Percentiles rank a stretch among this genome's conserved stretches.
phyloP scores from a whole-genome alignment of 2,888 invertebrate genomes.

The Labia minor region DNA sequence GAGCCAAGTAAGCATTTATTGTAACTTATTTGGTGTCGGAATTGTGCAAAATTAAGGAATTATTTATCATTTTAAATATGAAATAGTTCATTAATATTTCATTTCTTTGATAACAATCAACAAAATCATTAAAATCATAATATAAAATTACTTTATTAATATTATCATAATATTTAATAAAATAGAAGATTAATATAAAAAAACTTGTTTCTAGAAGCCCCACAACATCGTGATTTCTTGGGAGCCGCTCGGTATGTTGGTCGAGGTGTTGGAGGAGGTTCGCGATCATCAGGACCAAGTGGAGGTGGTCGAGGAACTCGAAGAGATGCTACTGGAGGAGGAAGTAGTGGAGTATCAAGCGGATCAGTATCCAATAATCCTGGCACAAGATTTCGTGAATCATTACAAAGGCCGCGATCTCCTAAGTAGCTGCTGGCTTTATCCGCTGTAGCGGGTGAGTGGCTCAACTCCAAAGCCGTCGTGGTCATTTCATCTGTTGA shows the following conservation, averaged over 20 bases:
- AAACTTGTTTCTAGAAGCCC: neutral
- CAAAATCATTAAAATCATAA: too few relatives aligned
- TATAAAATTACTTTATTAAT: too few relatives aligned
- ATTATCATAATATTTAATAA: too few relatives aligned
- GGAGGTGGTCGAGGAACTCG: neutral
- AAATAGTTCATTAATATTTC: too few relatives aligned
- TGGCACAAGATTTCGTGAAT: constrained; percentile 13
- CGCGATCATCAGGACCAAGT: neutral
- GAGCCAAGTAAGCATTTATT: too few relatives aligned
- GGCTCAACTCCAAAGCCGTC: neutral
- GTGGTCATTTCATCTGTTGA: neutral
- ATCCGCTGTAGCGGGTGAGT: neutral
- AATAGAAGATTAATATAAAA: too few relatives aligned
- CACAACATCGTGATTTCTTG: constrained; percentile 4
- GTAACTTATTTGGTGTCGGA: too few relatives aligned
- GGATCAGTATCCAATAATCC: neutral
- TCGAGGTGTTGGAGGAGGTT: neutral
- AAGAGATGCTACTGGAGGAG: neutral
- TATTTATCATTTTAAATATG: too few relatives aligned
- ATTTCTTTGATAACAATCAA: too few relatives aligned
- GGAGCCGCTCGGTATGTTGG: neutral
- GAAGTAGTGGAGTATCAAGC: neutral
- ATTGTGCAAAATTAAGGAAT: too few relatives aligned
- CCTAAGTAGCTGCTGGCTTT: neutral
- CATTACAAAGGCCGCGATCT: constrained; percentile 3